Percentiles rank a stretch among this genome's conserved stretches.
phyloP scores from a whole-genome alignment of 1,140 invertebrate genomes.

The Drosophila arizonae region DNA sequence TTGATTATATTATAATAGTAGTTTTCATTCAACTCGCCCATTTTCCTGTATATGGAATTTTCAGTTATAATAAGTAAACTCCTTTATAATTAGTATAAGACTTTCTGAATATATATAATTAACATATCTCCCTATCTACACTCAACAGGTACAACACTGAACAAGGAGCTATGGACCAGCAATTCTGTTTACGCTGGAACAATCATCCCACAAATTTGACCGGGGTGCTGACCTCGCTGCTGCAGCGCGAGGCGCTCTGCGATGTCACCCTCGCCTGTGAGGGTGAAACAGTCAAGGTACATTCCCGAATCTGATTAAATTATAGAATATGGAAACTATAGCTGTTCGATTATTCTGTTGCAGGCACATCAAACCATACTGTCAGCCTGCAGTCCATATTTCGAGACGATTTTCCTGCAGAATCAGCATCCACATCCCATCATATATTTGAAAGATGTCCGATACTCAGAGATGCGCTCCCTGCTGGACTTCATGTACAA shows the following conservation, averaged over 20 bases:
- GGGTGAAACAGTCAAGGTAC: conserved; percentile 92
- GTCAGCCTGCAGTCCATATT: conserved; percentile 97
- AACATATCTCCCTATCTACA: conserved; percentile 10
- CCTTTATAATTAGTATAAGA: no score
- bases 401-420: conserved; percentile 95
- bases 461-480: conserved; percentile 93
- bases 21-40: no score
- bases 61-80: no score
- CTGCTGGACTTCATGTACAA: conserved; percentile 95
- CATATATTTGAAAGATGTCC: conserved; percentile 95
- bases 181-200: conserved; percentile 97
- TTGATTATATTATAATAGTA: no score
- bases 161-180: conserved; percentile 92
- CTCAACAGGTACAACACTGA: conserved; percentile 79
- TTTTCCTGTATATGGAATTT: no score
- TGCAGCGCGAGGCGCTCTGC: conserved; percentile 93
- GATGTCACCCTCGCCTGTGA: conserved; percentile 97
- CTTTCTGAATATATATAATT: background rate
- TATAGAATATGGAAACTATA: background rate
- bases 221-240: conserved; percentile 92
- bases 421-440: conserved; percentile 96
- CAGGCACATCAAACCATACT: conserved; percentile 95
- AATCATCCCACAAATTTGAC: conserved; percentile 95
- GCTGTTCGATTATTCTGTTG: background rate
- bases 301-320: no score